Base-by-base conservation (phyloP, 2,797 vertebrate genomes). In the Miichthys miiuy region DNA sequence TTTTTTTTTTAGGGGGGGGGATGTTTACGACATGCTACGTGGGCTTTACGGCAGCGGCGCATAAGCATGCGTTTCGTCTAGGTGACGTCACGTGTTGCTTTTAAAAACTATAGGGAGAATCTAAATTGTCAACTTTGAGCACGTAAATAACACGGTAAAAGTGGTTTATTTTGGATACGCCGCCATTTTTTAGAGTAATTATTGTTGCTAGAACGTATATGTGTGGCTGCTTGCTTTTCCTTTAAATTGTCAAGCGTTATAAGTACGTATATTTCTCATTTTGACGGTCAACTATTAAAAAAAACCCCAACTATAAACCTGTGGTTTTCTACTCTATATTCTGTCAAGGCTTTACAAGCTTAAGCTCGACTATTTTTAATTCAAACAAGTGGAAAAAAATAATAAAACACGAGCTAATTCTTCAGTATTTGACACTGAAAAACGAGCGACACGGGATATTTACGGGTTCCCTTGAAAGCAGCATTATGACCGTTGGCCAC, bases 1-100 rank as follows among this genome's bases (percentile, higher is more conserved):
- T 14, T 42, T 42, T 12, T 42, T 44, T 44, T 41, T 60, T 87
- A 3, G 25, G 25, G 25, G 25, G 25, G 25, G 25, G 25, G 25
- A 3, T 2, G 25, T 34, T 92, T 75, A 85, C 93, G 93, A 94
- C 93, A 85, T 1, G 17, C 20, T 6, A 0, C 9, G 2, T 1
- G 0, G 0, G 34, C 25, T 93, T 94, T 92, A 20, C 91, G 91
- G 87, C 86, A 82, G 77, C 38, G 14, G 41, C 2, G 34, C 42
- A 62, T 5, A 55, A 71, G 75, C 64, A 13, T 50, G 65, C 54
- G 30, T 55, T 72, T 60, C 21, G 66, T 25, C 51, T 12, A 0
- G 0, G 23, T 76, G 58, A 90, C 87, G 87, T 83, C 61, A 79
- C 6, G 4, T 41, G 87, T 23, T 79, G 84, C 82, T 0, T 91